Percentiles rank a stretch among this genome's conserved stretches.
phyloP scores from a whole-genome alignment of 2,797 vertebrate genomes.

The Oceanodroma leucorhoa region DNA sequence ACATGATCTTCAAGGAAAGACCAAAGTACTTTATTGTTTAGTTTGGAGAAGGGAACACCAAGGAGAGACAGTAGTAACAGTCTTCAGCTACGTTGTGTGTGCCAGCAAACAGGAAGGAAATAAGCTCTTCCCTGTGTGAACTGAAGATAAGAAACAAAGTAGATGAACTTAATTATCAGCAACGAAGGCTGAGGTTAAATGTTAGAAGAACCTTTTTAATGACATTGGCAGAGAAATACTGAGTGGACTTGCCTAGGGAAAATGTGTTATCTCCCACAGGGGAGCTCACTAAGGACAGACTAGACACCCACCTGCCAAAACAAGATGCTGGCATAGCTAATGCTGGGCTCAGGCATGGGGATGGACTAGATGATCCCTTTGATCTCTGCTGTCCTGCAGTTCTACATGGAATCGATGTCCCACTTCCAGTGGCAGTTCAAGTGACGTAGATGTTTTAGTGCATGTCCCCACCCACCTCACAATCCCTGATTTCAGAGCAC shows the following conservation, averaged over 20 bases:
- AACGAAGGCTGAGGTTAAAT: background rate
- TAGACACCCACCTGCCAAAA: background rate
- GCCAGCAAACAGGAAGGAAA: background rate
- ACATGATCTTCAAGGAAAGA: background rate
- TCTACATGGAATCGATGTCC: background rate
- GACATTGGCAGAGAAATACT: background rate
- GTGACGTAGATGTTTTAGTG: background rate
- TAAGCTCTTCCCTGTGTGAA: background rate
- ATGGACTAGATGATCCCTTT: background rate
- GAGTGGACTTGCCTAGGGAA: background rate
- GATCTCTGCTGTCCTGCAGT: background rate
- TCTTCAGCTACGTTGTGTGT: background rate
- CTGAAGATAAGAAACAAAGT: background rate
- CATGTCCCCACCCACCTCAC: fast-evolving
- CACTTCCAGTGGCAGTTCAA: background rate
- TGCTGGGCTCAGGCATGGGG: background rate
- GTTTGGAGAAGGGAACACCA: background rate
- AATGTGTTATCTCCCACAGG: background rate
- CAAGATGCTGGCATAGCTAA: background rate
- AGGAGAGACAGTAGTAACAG: background rate
- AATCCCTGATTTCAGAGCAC: background rate
- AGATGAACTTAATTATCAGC: background rate
- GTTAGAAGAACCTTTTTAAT: background rate
- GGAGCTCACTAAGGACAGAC: fast-evolving
- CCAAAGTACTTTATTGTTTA: background rate